Evolutionary conservation across 2,888 invertebrate species (phyloP).

Genomic region (Euplagia quadripunctaria): DNA sequence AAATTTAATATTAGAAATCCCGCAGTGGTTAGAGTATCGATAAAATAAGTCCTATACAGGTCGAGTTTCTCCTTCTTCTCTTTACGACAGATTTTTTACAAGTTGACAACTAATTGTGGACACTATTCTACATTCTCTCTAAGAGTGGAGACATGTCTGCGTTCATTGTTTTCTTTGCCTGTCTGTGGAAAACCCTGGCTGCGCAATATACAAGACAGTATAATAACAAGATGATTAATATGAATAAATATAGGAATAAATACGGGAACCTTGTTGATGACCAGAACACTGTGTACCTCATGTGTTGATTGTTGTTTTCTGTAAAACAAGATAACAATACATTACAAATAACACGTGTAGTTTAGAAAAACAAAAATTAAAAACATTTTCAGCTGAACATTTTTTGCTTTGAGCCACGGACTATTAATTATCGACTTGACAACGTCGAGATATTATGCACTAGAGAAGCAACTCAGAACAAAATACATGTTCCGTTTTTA

Average conservation of each 20-base stretch:
- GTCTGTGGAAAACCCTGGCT: conserved; percentile 48
- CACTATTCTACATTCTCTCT: conserved; percentile 47
- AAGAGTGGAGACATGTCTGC: conserved; percentile 60
- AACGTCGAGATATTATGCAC: too few species aligned
- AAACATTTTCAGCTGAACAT: too few species aligned
- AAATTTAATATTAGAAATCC: background rate
- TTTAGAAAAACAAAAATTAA: background rate
- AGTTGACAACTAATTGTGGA: background rate
- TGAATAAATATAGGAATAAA: conserved; percentile 85
- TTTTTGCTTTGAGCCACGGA: too few species aligned
- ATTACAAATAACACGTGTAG: background rate
- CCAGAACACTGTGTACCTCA: conserved; percentile 93
- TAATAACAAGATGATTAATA: conserved; percentile 55
- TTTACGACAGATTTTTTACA: background rate
- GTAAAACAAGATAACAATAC: conserved; percentile 66
- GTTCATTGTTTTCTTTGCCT: conserved; percentile 28
- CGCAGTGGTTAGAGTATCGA: background rate
- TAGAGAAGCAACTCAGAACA: too few species aligned
- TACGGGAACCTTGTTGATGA: conserved; percentile 90
- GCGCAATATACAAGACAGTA: conserved; percentile 57
- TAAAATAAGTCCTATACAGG: background rate
- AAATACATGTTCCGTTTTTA: too few species aligned
- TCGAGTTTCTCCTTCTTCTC: background rate
- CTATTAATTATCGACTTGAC: too few species aligned
- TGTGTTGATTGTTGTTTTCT: conserved; percentile 87